Evolutionary conservation across 1,140 invertebrate species (phyloP).

Genomic region (Leptinotarsa undecemlineata): DNA sequence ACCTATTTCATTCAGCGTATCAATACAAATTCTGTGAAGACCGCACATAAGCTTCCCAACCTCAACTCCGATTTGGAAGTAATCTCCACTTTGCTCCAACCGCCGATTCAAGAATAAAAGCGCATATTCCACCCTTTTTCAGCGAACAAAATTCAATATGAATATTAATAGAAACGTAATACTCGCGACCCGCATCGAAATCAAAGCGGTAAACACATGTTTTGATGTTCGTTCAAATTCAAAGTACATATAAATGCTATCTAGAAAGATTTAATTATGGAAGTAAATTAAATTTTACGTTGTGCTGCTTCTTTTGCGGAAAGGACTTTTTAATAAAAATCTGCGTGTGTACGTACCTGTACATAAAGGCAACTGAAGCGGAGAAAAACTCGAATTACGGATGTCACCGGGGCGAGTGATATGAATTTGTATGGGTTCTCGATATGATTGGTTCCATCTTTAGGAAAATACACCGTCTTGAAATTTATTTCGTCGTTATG

Average conservation of each 20-base stretch:
- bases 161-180: conserved; percentile 8
- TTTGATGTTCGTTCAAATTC: not conserved
- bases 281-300: conserved; percentile 7
- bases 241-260: not conserved
- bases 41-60: no score
- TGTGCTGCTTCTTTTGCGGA: not conserved
- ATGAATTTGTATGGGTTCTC: conserved; percentile 1
- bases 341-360: not conserved
- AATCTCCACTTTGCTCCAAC: no score
- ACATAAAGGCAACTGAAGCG: not conserved
- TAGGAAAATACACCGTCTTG: not conserved
- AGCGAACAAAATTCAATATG: not conserved
- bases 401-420: not conserved
- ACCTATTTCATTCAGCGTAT: no score
- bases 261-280: conserved; percentile 6
- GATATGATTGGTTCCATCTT: not conserved
- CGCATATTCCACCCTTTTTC: not conserved
- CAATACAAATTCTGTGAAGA: no score
- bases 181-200: not conserved
- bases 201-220: conserved; percentile 5
- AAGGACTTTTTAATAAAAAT: conserved; percentile 4
- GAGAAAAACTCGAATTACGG: not conserved
- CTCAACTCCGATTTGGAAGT: no score
- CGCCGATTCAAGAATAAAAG: not conserved
- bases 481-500: not conserved